A percentile compares a stretch with the other conserved stretches of the same genome.
Conservation (phyloP, 2,888 invertebrate species). For the Geophilus truncorum region DNA sequence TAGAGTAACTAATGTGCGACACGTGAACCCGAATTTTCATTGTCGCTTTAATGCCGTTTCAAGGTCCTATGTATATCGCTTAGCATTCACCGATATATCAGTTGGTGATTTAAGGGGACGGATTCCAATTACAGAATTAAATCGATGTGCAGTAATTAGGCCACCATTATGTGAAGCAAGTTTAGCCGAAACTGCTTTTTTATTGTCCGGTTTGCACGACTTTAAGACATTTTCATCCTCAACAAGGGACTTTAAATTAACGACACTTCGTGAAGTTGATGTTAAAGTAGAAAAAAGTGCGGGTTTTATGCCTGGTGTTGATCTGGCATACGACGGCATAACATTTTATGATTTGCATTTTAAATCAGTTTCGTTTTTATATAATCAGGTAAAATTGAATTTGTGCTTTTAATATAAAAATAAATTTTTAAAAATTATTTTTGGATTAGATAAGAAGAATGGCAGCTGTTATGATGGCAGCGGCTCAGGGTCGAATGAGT, state of each 20-base stretch:
- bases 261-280: conserved; percentile 50
- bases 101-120: neutral
- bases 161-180: neutral
- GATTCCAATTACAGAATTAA: conserved; percentile 29
- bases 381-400: conserved; percentile 23
- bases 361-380: conserved; percentile 30
- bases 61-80: conserved; percentile 30
- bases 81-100: neutral
- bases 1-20: conserved; percentile 25
- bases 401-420: too few relatives aligned
- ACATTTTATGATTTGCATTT: conserved; percentile 41
- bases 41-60: neutral
- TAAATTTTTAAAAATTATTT: too few relatives aligned
- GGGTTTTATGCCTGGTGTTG: conserved; percentile 51
- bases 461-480: conserved; percentile 61
- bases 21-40: conserved; percentile 25
- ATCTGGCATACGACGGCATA: conserved; percentile 51
- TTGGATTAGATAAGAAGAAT: conserved; percentile 75
- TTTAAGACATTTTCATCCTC: neutral
- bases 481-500: conserved; percentile 59
- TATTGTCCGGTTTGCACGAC: conserved; percentile 29
- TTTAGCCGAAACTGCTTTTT: neutral
- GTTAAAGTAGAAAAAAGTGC: conserved; percentile 51
- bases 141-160: neutral
- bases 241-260: conserved; percentile 42